Percentiles rank a stretch among this genome's conserved stretches.
Conservation (phyloP, 1,140 invertebrate genomes). For the Drosophila sp. region DNA sequence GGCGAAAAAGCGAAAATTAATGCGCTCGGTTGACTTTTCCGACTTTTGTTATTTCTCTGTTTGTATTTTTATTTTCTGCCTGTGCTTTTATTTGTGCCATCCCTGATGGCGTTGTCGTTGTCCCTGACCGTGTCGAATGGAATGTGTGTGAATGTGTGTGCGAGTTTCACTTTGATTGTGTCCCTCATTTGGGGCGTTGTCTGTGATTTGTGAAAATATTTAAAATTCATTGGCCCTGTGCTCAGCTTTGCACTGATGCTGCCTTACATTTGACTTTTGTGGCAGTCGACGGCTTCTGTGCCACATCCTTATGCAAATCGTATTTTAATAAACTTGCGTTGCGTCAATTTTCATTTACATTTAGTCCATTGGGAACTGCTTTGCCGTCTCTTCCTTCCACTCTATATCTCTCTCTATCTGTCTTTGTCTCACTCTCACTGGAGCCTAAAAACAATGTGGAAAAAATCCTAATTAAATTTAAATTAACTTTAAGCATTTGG, state of each 20-base stretch:
- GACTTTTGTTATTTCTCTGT: slow-evolving; percentile 11
- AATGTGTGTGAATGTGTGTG: slow-evolving; percentile 12
- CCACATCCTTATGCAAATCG: slow-evolving; percentile 78
- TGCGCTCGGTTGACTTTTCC: slow-evolving; percentile 51
- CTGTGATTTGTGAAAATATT: slow-evolving; percentile 50
- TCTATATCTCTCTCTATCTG: not conserved
- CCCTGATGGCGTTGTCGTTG: slow-evolving; percentile 3
- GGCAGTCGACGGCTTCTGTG: slow-evolving; percentile 47
- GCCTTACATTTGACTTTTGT: slow-evolving; percentile 56
- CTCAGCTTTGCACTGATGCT: slow-evolving; percentile 14
- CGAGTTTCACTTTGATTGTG: slow-evolving; percentile 28
- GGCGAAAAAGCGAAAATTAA: slow-evolving; percentile 63
- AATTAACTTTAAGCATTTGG: slow-evolving; percentile 81
- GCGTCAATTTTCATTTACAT: slow-evolving; percentile 81
- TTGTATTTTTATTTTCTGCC: not conserved
- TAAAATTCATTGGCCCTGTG: slow-evolving; percentile 51
- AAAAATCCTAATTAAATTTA: slow-evolving; percentile 82
- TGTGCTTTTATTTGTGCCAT: slow-evolving; percentile 16
- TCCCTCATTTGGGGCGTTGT: slow-evolving; percentile 30
- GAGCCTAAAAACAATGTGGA: slow-evolving; percentile 57
- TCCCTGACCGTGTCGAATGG: slow-evolving; percentile 26
- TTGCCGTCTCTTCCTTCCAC: not conserved
- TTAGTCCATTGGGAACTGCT: slow-evolving; percentile 67
- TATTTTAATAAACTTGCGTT: slow-evolving; percentile 81
- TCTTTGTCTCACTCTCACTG: not conserved